Evolutionary conservation across 2,113 vertebrate species (phyloP).

Genomic region (Arenaria interpres): DNA sequence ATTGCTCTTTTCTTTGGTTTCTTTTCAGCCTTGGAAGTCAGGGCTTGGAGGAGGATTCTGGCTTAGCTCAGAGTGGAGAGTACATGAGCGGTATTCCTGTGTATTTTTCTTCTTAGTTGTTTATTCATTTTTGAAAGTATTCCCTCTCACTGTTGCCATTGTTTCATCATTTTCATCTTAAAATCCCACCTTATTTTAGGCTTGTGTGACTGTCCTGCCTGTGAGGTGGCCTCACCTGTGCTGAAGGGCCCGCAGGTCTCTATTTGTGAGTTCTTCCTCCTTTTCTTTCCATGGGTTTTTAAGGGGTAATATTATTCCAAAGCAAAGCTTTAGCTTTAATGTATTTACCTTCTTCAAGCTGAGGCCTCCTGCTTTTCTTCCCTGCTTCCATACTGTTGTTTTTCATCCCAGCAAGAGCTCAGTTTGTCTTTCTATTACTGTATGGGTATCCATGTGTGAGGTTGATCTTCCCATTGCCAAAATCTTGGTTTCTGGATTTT

Average conservation of each 20-base stretch:
- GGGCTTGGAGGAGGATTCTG: neutral
- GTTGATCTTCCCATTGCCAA: neutral
- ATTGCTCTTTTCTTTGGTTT: neutral
- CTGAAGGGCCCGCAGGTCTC: fast-evolving
- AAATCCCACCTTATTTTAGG: neutral
- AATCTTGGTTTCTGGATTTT: neutral
- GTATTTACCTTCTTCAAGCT: neutral
- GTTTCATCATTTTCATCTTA: neutral
- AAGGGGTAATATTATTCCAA: neutral
- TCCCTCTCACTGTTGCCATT: neutral
- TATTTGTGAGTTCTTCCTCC: neutral
- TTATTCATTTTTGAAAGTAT: neutral
- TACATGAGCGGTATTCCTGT: neutral
- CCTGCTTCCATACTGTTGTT: neutral
- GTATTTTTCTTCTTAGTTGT: neutral
- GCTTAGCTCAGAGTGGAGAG: neutral
- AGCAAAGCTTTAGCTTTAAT: neutral
- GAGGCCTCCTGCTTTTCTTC: neutral
- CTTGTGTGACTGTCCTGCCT: neutral
- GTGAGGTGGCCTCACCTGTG: neutral
- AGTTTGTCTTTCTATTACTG: neutral
- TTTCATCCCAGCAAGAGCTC: neutral
- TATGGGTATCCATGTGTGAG: neutral
- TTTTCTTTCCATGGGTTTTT: neutral
- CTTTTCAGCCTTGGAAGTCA: neutral